Evolutionary conservation across 2,113 vertebrate species (phyloP).

Genomic region (Melierax canorus): DNA sequence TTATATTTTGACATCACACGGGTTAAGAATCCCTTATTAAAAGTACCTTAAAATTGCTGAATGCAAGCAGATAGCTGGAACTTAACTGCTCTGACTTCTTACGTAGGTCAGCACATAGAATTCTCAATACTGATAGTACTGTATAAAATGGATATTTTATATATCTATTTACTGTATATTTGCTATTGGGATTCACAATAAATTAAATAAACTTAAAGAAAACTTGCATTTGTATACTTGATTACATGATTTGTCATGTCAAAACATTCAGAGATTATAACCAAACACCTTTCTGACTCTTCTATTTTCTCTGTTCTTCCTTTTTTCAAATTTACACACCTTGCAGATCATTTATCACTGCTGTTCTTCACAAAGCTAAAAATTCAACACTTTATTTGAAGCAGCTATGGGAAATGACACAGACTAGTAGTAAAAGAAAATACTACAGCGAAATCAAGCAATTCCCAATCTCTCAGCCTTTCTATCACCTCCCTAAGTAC

Average conservation of each 20-base stretch:
- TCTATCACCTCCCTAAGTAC: too few relatives aligned
- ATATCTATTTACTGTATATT: conserved; percentile 63
- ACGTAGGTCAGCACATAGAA: neutral
- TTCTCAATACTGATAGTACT: conserved; percentile 58
- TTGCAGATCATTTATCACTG: neutral
- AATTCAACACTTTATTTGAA: neutral
- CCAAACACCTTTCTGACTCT: neutral
- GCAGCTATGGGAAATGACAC: neutral
- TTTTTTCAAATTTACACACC: neutral
- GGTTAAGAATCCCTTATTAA: conserved; percentile 5
- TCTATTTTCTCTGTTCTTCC: neutral
- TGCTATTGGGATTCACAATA: conserved; percentile 51
- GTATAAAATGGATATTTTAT: conserved; percentile 44
- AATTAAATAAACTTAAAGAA: conserved; percentile 55
- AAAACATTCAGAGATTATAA: neutral
- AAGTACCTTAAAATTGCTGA: neutral
- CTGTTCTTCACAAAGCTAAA: neutral
- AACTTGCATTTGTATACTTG: neutral
- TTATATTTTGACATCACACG: neutral
- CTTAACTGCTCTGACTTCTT: neutral
- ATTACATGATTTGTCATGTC: neutral
- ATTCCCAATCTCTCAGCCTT: neutral
- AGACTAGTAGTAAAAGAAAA: neutral
- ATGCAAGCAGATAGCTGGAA: conserved; percentile 39
- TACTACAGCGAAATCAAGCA: neutral